phyloP scores from a whole-genome alignment of 1,140 invertebrate species.

The Drosophila micromelanica region DNA sequence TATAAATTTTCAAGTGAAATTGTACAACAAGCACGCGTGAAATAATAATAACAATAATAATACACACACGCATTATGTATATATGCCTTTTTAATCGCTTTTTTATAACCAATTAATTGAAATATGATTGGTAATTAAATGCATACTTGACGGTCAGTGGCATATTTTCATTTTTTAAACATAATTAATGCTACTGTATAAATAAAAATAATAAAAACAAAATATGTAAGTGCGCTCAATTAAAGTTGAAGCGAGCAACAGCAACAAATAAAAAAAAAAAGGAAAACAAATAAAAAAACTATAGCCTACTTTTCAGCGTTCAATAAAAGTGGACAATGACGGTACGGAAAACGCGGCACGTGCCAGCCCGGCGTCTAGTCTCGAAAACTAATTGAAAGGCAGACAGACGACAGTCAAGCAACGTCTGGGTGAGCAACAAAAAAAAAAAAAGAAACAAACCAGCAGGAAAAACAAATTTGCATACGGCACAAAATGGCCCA shows the following conservation, averaged over 20 bases:
- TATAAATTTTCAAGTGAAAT: slow-evolving; percentile 64
- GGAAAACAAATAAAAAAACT: slow-evolving; percentile 3
- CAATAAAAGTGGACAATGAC: slow-evolving; percentile 39
- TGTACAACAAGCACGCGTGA: slow-evolving; percentile 34
- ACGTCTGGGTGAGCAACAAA: slow-evolving; percentile 32
- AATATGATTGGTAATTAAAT: slow-evolving; percentile 80
- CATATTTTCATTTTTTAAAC: slow-evolving; percentile 63
- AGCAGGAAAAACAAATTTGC: slow-evolving; percentile 66
- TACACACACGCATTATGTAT: slow-evolving; percentile 3
- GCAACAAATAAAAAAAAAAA: not conserved
- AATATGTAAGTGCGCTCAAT: slow-evolving; percentile 50
- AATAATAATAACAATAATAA: slow-evolving; percentile 46
- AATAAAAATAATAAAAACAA: slow-evolving; percentile 26
- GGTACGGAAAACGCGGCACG: slow-evolving; percentile 44
- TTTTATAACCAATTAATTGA: slow-evolving; percentile 75
- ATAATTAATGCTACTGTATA: slow-evolving; percentile 58
- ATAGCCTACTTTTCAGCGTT: slow-evolving; percentile 37
- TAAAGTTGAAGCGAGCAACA: slow-evolving; percentile 41
- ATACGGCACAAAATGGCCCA: slow-evolving; percentile 52
- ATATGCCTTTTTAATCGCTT: slow-evolving; percentile 46
- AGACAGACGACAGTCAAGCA: slow-evolving; percentile 53
- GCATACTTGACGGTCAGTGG: slow-evolving; percentile 61
- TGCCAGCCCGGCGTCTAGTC: slow-evolving; percentile 60
- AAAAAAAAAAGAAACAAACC: slow-evolving; percentile 16
- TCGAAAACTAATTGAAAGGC: slow-evolving; percentile 75